Evolutionary conservation across 2,113 vertebrate genomes (phyloP).

Genomic region (Sebastes fasciatus): DNA sequence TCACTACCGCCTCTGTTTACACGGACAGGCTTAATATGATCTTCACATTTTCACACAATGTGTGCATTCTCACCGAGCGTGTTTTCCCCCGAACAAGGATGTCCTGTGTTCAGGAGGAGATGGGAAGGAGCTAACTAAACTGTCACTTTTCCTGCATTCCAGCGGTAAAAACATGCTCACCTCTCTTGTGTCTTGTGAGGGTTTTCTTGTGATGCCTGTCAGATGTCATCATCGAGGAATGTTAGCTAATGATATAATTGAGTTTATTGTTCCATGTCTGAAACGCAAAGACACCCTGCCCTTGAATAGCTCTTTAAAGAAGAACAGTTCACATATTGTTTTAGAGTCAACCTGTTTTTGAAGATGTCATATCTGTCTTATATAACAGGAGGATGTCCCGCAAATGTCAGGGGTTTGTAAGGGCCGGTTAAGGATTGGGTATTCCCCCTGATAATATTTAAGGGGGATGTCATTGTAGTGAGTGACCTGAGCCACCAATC

Average conservation of each 20-base stretch:
- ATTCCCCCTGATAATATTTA: slow-evolving; percentile 69
- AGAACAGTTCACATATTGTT: background rate
- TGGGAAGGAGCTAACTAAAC: slow-evolving; percentile 30
- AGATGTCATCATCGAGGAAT: slow-evolving; percentile 14
- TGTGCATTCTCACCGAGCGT: slow-evolving; percentile 37
- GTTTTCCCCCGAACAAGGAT: slow-evolving; percentile 45
- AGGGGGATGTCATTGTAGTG: slow-evolving; percentile 65
- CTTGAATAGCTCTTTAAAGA: background rate
- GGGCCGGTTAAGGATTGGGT: slow-evolving; percentile 48
- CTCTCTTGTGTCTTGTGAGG: slow-evolving; percentile 23
- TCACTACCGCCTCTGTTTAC: slow-evolving; percentile 72
- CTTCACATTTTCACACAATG: slow-evolving; percentile 65
- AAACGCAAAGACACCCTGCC: background rate
- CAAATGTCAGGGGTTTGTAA: slow-evolving; percentile 58
- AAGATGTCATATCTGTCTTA: slow-evolving; percentile 37
- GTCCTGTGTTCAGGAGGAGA: slow-evolving; percentile 68
- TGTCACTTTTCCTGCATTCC: slow-evolving; percentile 51
- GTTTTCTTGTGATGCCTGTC: slow-evolving; percentile 12
- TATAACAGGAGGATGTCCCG: slow-evolving; percentile 49
- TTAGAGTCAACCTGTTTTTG: background rate
- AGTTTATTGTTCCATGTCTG: slow-evolving; percentile 4
- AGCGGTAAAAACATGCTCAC: slow-evolving; percentile 18
- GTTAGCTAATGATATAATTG: background rate
- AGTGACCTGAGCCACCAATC: slow-evolving; percentile 74
- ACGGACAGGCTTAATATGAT: slow-evolving; percentile 58